Evolutionary conservation across 2,888 invertebrate species (phyloP), one percentile per base, ranked within the genome.

Genomic region (Amiota communis): DNA sequence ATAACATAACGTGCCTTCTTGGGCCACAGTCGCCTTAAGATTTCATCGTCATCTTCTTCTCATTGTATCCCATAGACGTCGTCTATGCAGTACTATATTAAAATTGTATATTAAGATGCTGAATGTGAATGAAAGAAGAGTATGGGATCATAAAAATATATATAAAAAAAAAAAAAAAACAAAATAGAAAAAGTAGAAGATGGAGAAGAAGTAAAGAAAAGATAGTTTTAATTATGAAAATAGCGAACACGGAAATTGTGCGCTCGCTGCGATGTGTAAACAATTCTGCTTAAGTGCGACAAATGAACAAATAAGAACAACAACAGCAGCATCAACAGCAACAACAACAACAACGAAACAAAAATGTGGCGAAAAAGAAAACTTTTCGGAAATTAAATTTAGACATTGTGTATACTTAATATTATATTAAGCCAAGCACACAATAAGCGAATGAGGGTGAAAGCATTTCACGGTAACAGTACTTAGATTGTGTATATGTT

Each of bases 211-310:
- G 59, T 59, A 59, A n/a, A 59, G 59, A 15, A 36, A 48, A 67
- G 67, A 51, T 53, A 68, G 67, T 68, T 68, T 68, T 68, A 68
- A 68, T 68, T 68, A 68, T 68, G 67, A 68, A 68, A 68, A 68
- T 68, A 68, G 67, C 67, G 36, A 36, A 36, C 36, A 53, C 67
- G 53, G 67, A 68, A 68, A 68, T 68, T 68, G 67, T 53, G 51
- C 53, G 53, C 36, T 46, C 63, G 53, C 53, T 53, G 53, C 53
- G 12, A 63, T 36, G 51, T 68, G 67, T 68, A 68, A 68, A 68
- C 53, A 68, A 68, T 67, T 48, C 65, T 67, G n/a, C 65, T 67
- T 49, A 12, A 36, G 36, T 36, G 65, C 65, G 49, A 46, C 63
- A 63, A 63, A 63, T 46, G 46, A 63, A 46, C 63, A 46, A 59